phyloP scores from a whole-genome alignment of 1,140 invertebrate species.

The Cyphomyrmex costatus region DNA sequence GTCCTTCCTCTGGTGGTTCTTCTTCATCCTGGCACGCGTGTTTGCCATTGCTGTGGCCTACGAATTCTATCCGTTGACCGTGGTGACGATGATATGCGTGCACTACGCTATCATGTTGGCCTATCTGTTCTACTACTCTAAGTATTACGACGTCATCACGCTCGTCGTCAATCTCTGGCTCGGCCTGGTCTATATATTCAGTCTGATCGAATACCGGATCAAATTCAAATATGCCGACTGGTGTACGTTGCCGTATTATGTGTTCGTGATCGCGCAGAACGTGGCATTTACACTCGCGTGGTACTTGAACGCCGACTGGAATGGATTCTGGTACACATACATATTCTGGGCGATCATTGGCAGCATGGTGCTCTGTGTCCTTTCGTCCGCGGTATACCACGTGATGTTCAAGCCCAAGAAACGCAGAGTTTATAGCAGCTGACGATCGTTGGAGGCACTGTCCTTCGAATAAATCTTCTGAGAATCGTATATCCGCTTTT shows the following conservation, averaged over 20 bases:
- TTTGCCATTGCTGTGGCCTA: constrained; percentile 90
- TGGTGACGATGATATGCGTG: constrained; percentile 87
- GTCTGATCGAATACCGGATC: constrained; percentile 92
- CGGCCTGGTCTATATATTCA: constrained; percentile 91
- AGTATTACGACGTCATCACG: constrained; percentile 87
- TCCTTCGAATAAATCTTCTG: constrained; percentile 26
- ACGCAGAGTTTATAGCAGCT: constrained; percentile 82
- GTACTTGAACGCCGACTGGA: constrained; percentile 87
- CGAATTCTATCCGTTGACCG: constrained; percentile 89
- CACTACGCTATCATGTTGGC: constrained; percentile 89
- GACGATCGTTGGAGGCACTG: constrained; percentile 55
- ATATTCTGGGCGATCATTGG: constrained; percentile 82
- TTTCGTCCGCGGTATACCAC: constrained; percentile 81
- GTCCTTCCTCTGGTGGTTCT: constrained; percentile 91
- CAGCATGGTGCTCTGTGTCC: constrained; percentile 81
- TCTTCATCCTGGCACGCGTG: constrained; percentile 90
- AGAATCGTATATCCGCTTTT: not conserved
- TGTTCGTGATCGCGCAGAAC: constrained; percentile 89
- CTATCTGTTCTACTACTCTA: constrained; percentile 88
- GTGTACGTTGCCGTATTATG: constrained; percentile 90
- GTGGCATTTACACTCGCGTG: constrained; percentile 89
- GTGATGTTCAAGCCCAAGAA: constrained; percentile 84
- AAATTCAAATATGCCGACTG: constrained; percentile 90
- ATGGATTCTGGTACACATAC: constrained; percentile 85
- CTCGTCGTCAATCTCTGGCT: constrained; percentile 89